phyloP scores from a whole-genome alignment of 2,797 vertebrate species.

The Anguilla marmorata region DNA sequence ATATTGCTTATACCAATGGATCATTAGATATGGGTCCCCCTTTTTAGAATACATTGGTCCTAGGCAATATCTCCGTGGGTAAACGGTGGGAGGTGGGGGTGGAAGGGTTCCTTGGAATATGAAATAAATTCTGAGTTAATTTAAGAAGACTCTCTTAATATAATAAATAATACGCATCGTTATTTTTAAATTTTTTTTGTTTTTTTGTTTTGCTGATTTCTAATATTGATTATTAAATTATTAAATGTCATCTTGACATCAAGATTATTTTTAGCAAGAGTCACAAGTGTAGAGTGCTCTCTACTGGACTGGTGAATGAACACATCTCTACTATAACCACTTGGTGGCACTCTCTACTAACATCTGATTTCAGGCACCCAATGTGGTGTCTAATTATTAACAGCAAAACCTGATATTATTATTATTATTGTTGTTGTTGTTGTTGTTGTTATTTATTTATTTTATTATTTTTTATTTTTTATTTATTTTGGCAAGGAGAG shows the following conservation, averaged over 20 bases:
- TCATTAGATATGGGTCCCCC: too few species aligned
- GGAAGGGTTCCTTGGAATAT: too few species aligned
- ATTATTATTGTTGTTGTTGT: too few species aligned
- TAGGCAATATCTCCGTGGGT: too few species aligned
- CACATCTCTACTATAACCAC: not conserved
- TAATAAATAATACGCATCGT: not conserved
- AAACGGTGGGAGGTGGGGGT: too few species aligned
- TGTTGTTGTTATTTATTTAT: too few species aligned
- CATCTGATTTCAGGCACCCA: not conserved
- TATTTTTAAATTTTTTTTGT: not conserved
- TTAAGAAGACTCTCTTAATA: too few species aligned
- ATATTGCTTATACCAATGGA: too few species aligned
- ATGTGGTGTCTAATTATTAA: not conserved
- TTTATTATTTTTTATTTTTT: too few species aligned
- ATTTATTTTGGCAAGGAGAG: too few species aligned
- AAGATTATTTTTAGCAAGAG: not conserved
- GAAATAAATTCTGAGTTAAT: not conserved
- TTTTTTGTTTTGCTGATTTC: not conserved
- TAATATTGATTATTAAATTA: not conserved
- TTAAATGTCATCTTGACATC: too few species aligned
- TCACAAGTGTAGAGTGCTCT: not conserved
- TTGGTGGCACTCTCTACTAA: slow-evolving; percentile 25
- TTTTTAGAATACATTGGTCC: too few species aligned
- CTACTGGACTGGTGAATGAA: not conserved
- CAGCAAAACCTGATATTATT: not conserved